phyloP scores from a whole-genome alignment of 2,888 invertebrate species.

The Unio pictorum region DNA sequence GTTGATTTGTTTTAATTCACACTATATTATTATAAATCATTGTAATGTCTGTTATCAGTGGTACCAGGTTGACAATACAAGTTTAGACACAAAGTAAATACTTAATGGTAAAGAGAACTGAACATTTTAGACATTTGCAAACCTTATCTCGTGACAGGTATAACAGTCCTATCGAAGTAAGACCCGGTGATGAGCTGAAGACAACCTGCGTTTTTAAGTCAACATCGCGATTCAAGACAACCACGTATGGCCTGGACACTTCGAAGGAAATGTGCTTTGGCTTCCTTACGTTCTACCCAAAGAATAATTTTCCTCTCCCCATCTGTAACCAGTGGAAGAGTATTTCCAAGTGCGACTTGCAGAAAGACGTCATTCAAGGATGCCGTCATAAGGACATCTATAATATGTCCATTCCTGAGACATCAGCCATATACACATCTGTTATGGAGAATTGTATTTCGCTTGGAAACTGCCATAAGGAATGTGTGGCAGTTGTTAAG shows the following conservation, averaged over 20 bases:
- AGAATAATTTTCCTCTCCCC: slow-evolving; percentile 12
- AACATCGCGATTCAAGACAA: slow-evolving; percentile 16
- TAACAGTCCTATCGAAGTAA: slow-evolving; percentile 30
- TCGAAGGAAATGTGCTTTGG: slow-evolving; percentile 42
- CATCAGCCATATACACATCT: slow-evolving; percentile 4
- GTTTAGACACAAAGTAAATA: background rate
- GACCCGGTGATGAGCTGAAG: slow-evolving; percentile 42
- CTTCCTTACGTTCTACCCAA: slow-evolving; percentile 49
- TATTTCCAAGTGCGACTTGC: slow-evolving; percentile 9
- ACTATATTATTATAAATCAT: too few relatives aligned
- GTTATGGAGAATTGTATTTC: slow-evolving; percentile 17
- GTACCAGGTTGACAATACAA: too few relatives aligned
- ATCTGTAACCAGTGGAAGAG: slow-evolving; percentile 6
- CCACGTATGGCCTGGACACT: slow-evolving; percentile 33
- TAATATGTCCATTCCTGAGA: slow-evolving; percentile 14
- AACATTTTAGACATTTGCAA: too few relatives aligned
- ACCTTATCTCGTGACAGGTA: slow-evolving; percentile 22
- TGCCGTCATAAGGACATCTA: slow-evolving; percentile 11
- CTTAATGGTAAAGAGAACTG: background rate
- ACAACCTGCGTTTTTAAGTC: slow-evolving; percentile 41
- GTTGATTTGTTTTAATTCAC: too few relatives aligned
- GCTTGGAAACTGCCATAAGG: slow-evolving; percentile 12
- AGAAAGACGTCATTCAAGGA: slow-evolving; percentile 8
- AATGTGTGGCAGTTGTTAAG: slow-evolving; percentile 23
- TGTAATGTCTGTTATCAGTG: too few relatives aligned